Evolutionary conservation across 2,888 invertebrate species (phyloP).

Genomic region (Polymixis lichenea): DNA sequence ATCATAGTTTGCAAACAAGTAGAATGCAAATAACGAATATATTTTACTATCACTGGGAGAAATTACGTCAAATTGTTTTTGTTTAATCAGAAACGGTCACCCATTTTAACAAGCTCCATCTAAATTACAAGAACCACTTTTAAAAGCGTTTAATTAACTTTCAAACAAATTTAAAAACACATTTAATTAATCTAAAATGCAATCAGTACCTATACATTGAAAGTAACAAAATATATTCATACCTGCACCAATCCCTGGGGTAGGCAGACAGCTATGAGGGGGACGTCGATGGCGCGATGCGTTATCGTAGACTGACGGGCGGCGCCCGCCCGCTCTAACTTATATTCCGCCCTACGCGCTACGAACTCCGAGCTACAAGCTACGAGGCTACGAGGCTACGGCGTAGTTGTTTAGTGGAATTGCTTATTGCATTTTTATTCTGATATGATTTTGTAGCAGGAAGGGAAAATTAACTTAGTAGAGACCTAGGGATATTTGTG

Average conservation of each 20-base stretch:
- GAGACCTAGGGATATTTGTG: background rate
- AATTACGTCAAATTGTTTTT: background rate
- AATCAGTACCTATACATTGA: background rate
- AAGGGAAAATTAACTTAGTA: background rate
- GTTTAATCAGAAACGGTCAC: background rate
- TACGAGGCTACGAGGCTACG: slow-evolving; percentile 28
- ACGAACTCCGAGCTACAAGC: slow-evolving; percentile 21
- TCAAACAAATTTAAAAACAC: background rate
- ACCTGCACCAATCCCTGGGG: slow-evolving; percentile 22
- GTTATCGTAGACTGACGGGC: slow-evolving; percentile 15
- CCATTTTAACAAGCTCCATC: background rate
- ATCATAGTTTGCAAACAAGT: background rate
- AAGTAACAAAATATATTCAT: slow-evolving; percentile 14
- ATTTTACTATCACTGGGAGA: background rate
- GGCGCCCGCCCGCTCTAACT: slow-evolving; percentile 27
- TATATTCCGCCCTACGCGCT: slow-evolving; percentile 36
- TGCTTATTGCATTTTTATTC: slow-evolving; percentile 20
- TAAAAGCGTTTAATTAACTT: background rate
- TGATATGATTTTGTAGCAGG: background rate
- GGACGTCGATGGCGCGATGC: slow-evolving; percentile 11
- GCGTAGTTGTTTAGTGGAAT: slow-evolving; percentile 8
- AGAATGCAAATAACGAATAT: background rate
- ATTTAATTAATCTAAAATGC: background rate
- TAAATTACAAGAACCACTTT: background rate
- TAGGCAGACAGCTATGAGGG: slow-evolving; percentile 1